Evolutionary conservation across 2,113 vertebrate species (phyloP).

Genomic region (Gymnogyps californianus): DNA sequence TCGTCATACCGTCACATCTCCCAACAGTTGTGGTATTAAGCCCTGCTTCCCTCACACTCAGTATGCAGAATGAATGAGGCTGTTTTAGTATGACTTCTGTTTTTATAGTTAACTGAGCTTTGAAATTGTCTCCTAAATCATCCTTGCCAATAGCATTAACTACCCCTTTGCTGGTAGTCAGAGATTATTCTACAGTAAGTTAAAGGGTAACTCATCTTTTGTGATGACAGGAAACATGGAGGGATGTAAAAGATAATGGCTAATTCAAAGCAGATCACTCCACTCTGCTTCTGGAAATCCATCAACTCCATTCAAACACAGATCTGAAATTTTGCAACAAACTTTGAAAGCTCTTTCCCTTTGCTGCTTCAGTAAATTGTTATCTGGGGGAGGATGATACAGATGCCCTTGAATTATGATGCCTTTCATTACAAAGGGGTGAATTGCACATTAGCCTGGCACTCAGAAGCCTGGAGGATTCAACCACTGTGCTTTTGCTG

Average conservation of each 20-base stretch:
- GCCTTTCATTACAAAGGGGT: background rate
- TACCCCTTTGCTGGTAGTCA: conserved; percentile 44
- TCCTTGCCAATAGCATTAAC: conserved; percentile 46
- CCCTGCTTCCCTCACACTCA: background rate
- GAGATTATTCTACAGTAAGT: conserved; percentile 59
- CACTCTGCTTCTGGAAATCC: conserved; percentile 52
- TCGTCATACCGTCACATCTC: background rate
- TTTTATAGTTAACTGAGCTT: conserved; percentile 58
- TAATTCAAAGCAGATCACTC: conserved; percentile 69
- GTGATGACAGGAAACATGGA: conserved; percentile 63
- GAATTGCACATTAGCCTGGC: background rate
- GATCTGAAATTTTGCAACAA: conserved; percentile 36
- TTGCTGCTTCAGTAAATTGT: conserved; percentile 22
- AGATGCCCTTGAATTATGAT: conserved; percentile 23
- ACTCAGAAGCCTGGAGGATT: background rate
- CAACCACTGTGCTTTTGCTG: background rate
- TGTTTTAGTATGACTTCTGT: conserved; percentile 12
- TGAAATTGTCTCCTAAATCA: conserved; percentile 53
- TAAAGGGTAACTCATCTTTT: conserved; percentile 65
- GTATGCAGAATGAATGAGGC: background rate
- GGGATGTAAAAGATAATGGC: conserved; percentile 65
- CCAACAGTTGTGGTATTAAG: background rate
- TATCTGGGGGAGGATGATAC: background rate
- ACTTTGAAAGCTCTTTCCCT: conserved; percentile 35
- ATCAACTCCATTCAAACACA: conserved; percentile 5